Conservation (phyloP, 35 echinoderm and acorn worm genomes). For the Nesometra sesokonis region DNA sequence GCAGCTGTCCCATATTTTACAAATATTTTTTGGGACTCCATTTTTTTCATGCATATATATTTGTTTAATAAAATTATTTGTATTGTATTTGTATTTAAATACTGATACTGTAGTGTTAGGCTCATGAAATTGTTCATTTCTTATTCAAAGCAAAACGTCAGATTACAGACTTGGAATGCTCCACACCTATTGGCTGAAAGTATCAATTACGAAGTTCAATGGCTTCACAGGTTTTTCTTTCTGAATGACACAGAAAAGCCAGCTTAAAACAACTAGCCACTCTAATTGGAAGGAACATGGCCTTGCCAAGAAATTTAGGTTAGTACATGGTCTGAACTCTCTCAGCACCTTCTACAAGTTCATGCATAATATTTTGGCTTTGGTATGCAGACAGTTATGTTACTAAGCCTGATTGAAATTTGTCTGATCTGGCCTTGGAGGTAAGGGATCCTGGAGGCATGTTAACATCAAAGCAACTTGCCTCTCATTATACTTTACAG, state of each 20-base stretch:
- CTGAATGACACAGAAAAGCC: not conserved
- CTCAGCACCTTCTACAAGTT: not conserved
- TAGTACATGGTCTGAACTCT: not conserved
- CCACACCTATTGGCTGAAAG: not conserved
- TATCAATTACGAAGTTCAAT: not conserved
- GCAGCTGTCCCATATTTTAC: too few relatives aligned
- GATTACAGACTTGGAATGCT: too few relatives aligned
- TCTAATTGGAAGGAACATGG: not conserved
- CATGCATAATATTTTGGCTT: not conserved
- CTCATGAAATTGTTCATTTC: too few relatives aligned
- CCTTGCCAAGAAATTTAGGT: not conserved
- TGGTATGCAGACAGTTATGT: not conserved
- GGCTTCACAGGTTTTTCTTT: not conserved
- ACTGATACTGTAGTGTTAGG: too few relatives aligned
- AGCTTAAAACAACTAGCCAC: not conserved
- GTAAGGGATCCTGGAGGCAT: not conserved
- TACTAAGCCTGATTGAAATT: not conserved
- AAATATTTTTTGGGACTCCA: too few relatives aligned
- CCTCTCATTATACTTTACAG: not conserved
- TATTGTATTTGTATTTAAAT: too few relatives aligned
- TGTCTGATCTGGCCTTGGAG: not conserved
- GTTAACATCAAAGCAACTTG: not conserved
- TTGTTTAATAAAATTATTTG: too few relatives aligned
- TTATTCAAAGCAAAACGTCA: too few relatives aligned
- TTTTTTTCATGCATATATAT: too few relatives aligned